phyloP scores from a whole-genome alignment of 2,113 vertebrate species.

The Rhipidura dahli region DNA sequence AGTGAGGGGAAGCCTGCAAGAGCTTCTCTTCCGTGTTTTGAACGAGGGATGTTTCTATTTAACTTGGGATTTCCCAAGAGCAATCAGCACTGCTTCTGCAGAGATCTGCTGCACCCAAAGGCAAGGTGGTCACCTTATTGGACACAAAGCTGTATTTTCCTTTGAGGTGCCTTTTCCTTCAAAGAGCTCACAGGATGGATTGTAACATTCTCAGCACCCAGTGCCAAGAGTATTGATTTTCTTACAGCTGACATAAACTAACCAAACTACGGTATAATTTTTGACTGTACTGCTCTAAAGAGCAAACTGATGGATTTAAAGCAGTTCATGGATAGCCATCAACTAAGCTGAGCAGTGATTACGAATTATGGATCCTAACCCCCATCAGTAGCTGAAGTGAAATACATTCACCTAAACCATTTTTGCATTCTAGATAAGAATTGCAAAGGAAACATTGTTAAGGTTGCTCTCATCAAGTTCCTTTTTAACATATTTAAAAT shows the following conservation, averaged over 20 bases:
- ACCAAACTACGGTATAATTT: neutral
- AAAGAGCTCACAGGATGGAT: neutral
- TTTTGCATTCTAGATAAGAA: neutral
- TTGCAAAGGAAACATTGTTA: neutral
- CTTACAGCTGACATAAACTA: neutral
- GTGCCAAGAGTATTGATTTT: neutral
- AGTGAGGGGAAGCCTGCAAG: neutral
- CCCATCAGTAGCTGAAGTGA: neutral
- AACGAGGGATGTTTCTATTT: neutral
- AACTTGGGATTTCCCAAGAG: neutral
- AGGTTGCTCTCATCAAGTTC: neutral
- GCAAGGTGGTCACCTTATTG: neutral
- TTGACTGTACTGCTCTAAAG: neutral
- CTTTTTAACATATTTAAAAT: conserved; percentile 12
- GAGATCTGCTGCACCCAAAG: neutral
- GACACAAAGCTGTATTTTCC: neutral
- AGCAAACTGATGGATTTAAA: neutral
- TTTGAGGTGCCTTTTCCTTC: neutral
- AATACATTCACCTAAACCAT: neutral
- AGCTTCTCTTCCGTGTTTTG: neutral
- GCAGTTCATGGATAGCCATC: neutral
- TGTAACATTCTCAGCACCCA: neutral
- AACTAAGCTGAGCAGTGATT: neutral
- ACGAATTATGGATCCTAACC: neutral
- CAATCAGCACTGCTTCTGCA: neutral